A percentile compares a stretch with the other conserved stretches of the same genome.
Conservation (phyloP, 2,113 vertebrate species). For the Chiloscyllium plagiosum region DNA sequence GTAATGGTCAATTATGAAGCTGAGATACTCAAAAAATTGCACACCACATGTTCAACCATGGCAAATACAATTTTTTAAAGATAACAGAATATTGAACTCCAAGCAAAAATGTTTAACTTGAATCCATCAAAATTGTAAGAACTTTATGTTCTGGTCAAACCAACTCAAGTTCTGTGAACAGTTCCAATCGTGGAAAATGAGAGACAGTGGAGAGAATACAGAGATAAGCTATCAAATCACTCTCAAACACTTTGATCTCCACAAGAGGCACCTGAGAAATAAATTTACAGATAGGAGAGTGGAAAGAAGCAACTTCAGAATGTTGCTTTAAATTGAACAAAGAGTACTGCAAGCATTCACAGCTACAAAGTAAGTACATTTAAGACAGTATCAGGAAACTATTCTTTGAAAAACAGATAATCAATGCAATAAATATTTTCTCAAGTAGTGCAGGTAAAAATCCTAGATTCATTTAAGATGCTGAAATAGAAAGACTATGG, state of each 20-base stretch:
- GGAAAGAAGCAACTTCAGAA: neutral
- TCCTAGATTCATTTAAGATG: neutral
- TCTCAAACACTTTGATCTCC: neutral
- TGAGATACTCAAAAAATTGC: neutral
- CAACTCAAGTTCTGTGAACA: neutral
- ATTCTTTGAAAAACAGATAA: neutral
- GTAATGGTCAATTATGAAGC: neutral
- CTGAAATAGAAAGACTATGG: neutral
- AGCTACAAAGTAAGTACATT: neutral
- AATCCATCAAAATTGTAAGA: neutral
- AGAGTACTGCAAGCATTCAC: neutral
- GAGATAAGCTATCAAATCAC: neutral
- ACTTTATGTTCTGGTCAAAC: neutral
- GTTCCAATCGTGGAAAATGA: neutral
- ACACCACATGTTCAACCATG: neutral
- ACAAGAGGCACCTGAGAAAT: neutral
- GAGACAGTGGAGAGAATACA: neutral
- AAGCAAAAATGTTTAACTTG: neutral
- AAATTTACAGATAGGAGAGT: neutral
- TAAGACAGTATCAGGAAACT: neutral
- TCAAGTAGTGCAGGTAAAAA: neutral
- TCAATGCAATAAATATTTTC: neutral
- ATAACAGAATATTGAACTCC: neutral
- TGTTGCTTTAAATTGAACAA: neutral
- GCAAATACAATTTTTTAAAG: neutral